phyloP scores from a whole-genome alignment of 2,888 invertebrate genomes.

The Athalia circularis region DNA sequence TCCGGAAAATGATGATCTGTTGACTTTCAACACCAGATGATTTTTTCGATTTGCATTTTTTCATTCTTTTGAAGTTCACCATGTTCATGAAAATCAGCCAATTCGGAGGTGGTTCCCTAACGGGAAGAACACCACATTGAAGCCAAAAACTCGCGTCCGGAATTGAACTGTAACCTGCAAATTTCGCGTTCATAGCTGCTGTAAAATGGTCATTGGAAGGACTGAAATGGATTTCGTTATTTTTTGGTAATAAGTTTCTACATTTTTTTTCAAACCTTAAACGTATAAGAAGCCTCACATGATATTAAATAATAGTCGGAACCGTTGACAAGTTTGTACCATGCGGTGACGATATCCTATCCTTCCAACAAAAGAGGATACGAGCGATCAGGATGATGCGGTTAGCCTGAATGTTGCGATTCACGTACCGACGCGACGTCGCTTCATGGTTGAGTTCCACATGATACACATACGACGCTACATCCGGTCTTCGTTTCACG shows the following conservation, averaged over 20 bases:
- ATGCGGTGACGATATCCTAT: slow-evolving; percentile 8
- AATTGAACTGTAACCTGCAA: too few relatives aligned
- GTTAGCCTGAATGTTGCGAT: slow-evolving; percentile 7
- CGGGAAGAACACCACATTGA: too few relatives aligned
- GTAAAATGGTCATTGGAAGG: too few relatives aligned
- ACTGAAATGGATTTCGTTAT: too few relatives aligned
- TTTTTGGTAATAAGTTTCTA: not conserved
- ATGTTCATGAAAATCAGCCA: too few relatives aligned
- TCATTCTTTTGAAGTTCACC: too few relatives aligned
- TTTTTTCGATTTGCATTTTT: too few relatives aligned
- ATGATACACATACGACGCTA: not conserved
- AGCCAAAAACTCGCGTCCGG: too few relatives aligned
- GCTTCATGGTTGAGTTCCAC: not conserved
- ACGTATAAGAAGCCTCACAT: not conserved
- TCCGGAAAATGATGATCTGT: too few relatives aligned
- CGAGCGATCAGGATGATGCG: slow-evolving; percentile 19
- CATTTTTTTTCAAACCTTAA: not conserved
- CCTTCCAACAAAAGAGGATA: slow-evolving; percentile 31
- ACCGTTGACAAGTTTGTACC: slow-evolving; percentile 3
- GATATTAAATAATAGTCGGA: slow-evolving; percentile 11
- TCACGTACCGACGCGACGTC: slow-evolving; percentile 11
- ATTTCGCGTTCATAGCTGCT: too few relatives aligned
- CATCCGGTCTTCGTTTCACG: slow-evolving; percentile 31
- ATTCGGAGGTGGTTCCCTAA: too few relatives aligned
- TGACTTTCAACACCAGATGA: too few relatives aligned